Evolutionary conservation across 1,140 invertebrate genomes (phyloP), one percentile per base, ranked within the genome.

Genomic region (Anoplolepis gracilipes): DNA sequence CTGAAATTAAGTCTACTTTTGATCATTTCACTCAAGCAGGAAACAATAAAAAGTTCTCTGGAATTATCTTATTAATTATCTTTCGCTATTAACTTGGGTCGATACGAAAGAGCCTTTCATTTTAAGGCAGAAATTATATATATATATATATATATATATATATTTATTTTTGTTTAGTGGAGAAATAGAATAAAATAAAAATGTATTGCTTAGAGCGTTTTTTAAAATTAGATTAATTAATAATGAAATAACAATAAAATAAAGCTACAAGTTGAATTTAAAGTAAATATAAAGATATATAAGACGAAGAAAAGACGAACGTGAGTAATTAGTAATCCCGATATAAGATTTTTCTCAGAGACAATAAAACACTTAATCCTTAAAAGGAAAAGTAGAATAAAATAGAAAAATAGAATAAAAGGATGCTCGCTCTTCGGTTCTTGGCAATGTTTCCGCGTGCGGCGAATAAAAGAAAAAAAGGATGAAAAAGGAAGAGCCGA

Each of bases 381-480:
- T 75, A 2, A 1, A 22, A 67, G 42, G 67, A 53, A 33, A 33
- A 49, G 19, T 1, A 13, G 16, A 30, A n/a, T n/a, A n/a, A n/a
- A n/a, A n/a, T n/a, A n/a, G n/a, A n/a, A n/a, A n/a, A n/a, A n/a
- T n/a, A n/a, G n/a, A 3, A 36, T 46, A 3, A 30, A 25, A 16
- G 10, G 7, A 28, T 28, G 46, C 33, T 70, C 46, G 36, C 6
- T 67, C 46, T 30, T 6, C 19, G n/a, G 7, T 65, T 79, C 46
- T 79, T 79, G 77, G 64, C 46, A n/a, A 53, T 8, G 46, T 70
- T 79, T 25, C 46, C 46, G 36, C 16, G 19, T 4, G 19, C 42
- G 62, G 13, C 16, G 30, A 13, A 79, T 55, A 36, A 65, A 70
- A 79, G 36, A 46, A 70, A 79, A 28, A 46, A 59, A 73, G 22